Evolutionary conservation across 2,797 vertebrate species (phyloP).

Genomic region (Eurystomus glaucurus): DNA sequence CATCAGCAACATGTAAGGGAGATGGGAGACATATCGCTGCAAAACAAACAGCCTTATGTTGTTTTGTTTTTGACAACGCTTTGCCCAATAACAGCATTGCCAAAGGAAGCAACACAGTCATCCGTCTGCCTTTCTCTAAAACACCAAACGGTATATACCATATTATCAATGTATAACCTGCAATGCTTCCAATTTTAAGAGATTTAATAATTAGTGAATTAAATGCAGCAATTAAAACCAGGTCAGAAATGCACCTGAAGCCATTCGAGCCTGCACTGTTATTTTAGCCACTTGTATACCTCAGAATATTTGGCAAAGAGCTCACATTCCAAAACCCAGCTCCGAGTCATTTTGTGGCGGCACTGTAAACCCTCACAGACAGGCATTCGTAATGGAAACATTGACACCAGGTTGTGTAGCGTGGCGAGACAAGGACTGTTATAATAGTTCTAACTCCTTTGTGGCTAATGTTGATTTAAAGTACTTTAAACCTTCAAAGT

Average conservation of each 20-base stretch:
- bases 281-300: slow-evolving; percentile 70
- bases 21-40: not conserved
- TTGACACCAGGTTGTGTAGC: slow-evolving; percentile 77
- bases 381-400: slow-evolving; percentile 79
- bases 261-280: slow-evolving; percentile 46
- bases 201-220: slow-evolving; percentile 63
- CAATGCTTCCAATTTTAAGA: slow-evolving; percentile 60
- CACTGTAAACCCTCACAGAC: slow-evolving; percentile 76
- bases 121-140: slow-evolving; percentile 48
- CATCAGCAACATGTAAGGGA: not conserved
- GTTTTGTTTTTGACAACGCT: slow-evolving; percentile 46
- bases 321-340: slow-evolving; percentile 48
- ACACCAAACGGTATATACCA: not conserved
- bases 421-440: slow-evolving; percentile 65
- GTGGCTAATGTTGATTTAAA: slow-evolving; percentile 71
- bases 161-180: slow-evolving; percentile 30
- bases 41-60: slow-evolving; percentile 62
- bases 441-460: slow-evolving; percentile 75
- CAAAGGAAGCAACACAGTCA: slow-evolving; percentile 49
- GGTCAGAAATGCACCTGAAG: slow-evolving; percentile 70
- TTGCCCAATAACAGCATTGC: slow-evolving; percentile 50
- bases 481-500: slow-evolving; percentile 74
- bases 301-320: slow-evolving; percentile 65
- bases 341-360: slow-evolving; percentile 78
- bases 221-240: slow-evolving; percentile 64